Base-by-base conservation (phyloP, 2,113 vertebrate species). In the Neotoma lepida region DNA sequence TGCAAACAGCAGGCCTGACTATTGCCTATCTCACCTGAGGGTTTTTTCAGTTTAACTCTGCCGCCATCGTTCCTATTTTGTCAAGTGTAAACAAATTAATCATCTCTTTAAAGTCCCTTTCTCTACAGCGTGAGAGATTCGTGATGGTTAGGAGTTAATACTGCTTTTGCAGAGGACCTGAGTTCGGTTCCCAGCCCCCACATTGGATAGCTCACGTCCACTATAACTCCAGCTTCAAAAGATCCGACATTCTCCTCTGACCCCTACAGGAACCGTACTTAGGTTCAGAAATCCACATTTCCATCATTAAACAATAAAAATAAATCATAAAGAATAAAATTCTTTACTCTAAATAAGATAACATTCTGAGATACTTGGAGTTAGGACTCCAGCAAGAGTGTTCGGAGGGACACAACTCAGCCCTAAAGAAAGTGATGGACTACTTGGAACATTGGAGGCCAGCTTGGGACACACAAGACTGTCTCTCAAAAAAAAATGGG, bases 31-130 rank as follows among this genome's bases (percentile, higher is more conserved):
- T 77, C 30, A 95, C 86, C 97, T 88, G 97, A 97, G 88, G 96
- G 91, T 6, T 97, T 82, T 97, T 93, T 94, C 78, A 49, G 94
- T 97, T 91, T 89, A 82, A 97, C 90, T 97, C 85, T 96, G 94
- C 95, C 95, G 91, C 91, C 94, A 77, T 96, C 95, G 93, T 94
- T 97, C 66, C 96, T 98, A 97, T 98, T 97, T 97, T 95, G 96
- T 95, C 78, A 92, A 95, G 94, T 97, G 96, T 96, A 97, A 98
- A 98, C 7, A 0, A 94, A 35, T n/a, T 68, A n/a, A 41, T 20
- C 61, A 13, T 28, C 33, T 41, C 6, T 44, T 68, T 87, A 87
- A 87, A 77, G 44, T 86, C 9, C 4, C 15, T 70, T 10, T 54
- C 73, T 82, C 41, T 33, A 64, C 3, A 20, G 15, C 39, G 12